A percentile compares a stretch with the other conserved stretches of the same genome.
Conservation (phyloP, 2,888 invertebrate species). For the Rambutsinella grinnellia region DNA sequence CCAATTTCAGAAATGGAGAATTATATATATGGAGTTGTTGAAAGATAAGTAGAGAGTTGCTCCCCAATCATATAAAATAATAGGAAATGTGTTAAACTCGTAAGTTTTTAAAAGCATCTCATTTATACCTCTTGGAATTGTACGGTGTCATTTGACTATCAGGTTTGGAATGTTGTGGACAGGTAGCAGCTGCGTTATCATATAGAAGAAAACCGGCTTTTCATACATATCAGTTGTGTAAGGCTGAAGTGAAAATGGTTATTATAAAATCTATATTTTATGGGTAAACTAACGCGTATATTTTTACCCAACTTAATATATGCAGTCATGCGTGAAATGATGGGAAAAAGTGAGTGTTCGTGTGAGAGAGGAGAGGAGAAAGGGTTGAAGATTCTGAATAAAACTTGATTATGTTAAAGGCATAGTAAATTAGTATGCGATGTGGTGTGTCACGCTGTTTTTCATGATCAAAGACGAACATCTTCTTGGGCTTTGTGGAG, state of each 20-base stretch:
- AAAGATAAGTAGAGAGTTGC: conserved; percentile 17
- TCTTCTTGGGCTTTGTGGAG: conserved; percentile 21
- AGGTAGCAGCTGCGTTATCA: conserved; percentile 44
- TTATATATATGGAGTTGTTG: conserved; percentile 14
- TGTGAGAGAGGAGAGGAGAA: conserved; percentile 46
- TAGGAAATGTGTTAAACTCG: conserved; percentile 36
- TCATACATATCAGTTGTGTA: background rate
- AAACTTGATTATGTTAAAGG: conserved; percentile 66
- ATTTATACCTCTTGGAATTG: too few relatives aligned
- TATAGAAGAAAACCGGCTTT: conserved; percentile 37
- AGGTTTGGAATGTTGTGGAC: conserved; percentile 31
- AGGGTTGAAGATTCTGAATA: conserved; percentile 19
- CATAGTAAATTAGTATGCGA: conserved; percentile 66
- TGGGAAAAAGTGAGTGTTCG: conserved; percentile 56
- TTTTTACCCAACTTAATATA: conserved; percentile 33
- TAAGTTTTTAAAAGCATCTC: conserved; percentile 38
- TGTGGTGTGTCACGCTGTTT: conserved; percentile 62
- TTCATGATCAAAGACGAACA: conserved; percentile 58
- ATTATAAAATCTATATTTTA: background rate
- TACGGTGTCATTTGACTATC: background rate
- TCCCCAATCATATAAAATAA: conserved; percentile 26
- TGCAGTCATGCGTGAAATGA: conserved; percentile 54
- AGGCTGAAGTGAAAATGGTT: background rate
- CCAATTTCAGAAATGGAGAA: background rate
- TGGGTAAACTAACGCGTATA: background rate